phyloP scores from a whole-genome alignment of 2,113 vertebrate genomes.

The Lipotes vexillifer region DNA sequence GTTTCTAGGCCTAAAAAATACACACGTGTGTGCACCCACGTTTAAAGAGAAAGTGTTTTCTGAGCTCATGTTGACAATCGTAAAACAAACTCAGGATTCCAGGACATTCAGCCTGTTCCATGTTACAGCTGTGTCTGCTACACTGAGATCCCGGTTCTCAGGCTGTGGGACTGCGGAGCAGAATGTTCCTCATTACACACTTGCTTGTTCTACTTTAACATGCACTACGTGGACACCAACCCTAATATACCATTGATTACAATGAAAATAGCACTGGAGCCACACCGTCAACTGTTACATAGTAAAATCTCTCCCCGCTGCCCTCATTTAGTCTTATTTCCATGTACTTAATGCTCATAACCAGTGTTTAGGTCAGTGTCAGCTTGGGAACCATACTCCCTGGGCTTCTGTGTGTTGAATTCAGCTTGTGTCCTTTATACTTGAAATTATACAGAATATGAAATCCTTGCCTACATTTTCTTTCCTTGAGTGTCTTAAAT shows the following conservation, averaged over 20 bases:
- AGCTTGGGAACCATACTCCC: background rate
- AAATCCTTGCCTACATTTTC: background rate
- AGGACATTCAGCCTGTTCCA: fast-evolving
- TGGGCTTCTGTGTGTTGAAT: background rate
- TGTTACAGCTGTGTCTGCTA: background rate
- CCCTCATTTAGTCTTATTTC: background rate
- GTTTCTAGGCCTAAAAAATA: background rate
- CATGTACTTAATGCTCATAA: no score
- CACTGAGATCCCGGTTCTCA: background rate
- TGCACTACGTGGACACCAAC: fast-evolving
- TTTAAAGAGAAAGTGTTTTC: background rate
- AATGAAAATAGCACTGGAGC: background rate
- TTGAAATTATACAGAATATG: background rate
- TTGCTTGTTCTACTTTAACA: no score
- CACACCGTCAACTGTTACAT: fast-evolving
- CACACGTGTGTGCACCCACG: background rate
- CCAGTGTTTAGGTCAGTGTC: background rate
- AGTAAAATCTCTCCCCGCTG: no score
- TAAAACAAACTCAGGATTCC: background rate
- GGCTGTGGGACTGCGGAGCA: background rate
- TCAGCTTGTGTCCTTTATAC: background rate
- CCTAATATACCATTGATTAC: fast-evolving
- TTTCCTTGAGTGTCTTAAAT: background rate
- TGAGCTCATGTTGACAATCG: background rate
- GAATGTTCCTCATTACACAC: background rate